Conservation (phyloP, 1,140 invertebrate species). For the Pseudomyrmex cubaensis region DNA sequence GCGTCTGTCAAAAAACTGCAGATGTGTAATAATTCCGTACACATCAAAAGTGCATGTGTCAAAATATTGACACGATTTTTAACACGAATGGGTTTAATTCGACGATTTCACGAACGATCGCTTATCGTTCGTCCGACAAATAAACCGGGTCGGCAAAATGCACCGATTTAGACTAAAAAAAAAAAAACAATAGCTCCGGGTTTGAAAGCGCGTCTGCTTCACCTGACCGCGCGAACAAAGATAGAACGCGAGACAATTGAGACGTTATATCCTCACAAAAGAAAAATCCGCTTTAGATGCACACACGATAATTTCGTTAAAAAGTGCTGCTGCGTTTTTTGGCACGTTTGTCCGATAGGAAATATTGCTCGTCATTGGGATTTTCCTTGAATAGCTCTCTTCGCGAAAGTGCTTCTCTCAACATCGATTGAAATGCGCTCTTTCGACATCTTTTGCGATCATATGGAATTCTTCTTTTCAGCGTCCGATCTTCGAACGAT, state of each 20-base stretch:
- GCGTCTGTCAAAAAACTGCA: too few relatives aligned
- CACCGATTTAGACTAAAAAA: background rate
- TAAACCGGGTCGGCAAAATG: too few relatives aligned
- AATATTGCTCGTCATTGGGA: background rate
- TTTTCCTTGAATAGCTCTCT: background rate
- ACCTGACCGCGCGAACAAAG: background rate
- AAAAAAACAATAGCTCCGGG: background rate
- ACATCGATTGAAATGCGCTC: background rate
- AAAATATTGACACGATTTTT: background rate
- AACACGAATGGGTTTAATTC: background rate
- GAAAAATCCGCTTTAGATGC: background rate
- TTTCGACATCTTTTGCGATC: background rate
- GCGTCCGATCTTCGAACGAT: background rate
- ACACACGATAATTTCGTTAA: background rate
- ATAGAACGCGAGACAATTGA: background rate
- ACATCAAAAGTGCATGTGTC: background rate
- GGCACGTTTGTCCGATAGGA: background rate
- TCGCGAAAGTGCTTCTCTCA: background rate
- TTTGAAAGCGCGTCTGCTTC: background rate
- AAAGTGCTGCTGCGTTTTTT: background rate
- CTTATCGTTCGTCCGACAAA: background rate
- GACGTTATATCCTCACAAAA: conserved; percentile 11
- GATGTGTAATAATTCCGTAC: too few relatives aligned
- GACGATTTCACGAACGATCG: background rate
- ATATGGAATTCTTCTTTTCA: background rate